Evolutionary conservation across 2,797 vertebrate genomes (phyloP), one percentile per base, ranked within the genome.

Genomic region (Brachyrhaphis roseni): DNA sequence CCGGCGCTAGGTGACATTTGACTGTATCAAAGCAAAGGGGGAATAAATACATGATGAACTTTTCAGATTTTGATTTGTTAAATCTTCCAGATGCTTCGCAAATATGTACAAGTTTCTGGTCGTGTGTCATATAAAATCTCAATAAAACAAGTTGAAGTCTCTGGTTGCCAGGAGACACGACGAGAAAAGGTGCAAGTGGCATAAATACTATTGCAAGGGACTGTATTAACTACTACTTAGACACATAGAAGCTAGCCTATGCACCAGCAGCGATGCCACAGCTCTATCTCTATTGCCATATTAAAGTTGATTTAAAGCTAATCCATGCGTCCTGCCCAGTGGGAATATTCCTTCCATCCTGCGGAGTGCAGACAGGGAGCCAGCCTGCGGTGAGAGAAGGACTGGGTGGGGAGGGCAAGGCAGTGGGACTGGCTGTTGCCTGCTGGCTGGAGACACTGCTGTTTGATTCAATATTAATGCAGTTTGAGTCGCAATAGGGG

Each of bases 381-480:
- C 94, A 93, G 93, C 93, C 94, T 92, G 94, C 91, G 91, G 93
- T 94, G 94, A 92, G 87, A 81, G 87, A 86, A 78, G 78, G 85
- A 89, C 84, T 83, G 87, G 72, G 77, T 83, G 89, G 86, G 71
- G 83, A 74, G 62, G 75, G 45, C 28, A 51, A 36, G 73, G 79
- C 39, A 59, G 81, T 47, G 91, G 80, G 91, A 89, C 90, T 90
- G 86, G 87, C 90, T 93, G 91, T 91, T 93, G 93, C 89, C 93
- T 94, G 92, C 91, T 92, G 88, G 92, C 92, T 94, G 94, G 92
- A 95, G 93, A 95, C 94, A 91, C 93, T 94, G 92, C 94, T 95
- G 95, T 96, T 96, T 96, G 95, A 96, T 96, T 96, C 95, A 96
- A 96, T 96, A 96, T 96, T 96, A 96, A 96, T 96, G 95, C 92